A percentile compares a stretch with the other conserved stretches of the same genome.
Conservation (phyloP, 1,140 invertebrate species). For the Hylyphantes graminicola region DNA sequence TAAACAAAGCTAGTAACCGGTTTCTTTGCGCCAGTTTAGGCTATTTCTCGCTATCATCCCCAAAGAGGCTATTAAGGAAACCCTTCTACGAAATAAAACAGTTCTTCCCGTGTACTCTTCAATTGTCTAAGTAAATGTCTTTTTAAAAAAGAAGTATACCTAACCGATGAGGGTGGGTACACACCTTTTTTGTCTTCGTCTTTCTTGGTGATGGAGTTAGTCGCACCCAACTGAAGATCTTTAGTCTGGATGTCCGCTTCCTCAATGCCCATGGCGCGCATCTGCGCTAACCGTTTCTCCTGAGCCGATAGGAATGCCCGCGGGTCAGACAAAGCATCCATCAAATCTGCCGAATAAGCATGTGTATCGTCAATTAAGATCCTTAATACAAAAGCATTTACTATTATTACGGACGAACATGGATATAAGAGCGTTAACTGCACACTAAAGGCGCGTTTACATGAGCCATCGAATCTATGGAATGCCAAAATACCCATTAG, state of each 20-base stretch:
- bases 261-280: slow-evolving; percentile 94
- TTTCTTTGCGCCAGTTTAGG: too few relatives aligned
- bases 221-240: slow-evolving; percentile 64
- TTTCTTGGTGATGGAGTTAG: slow-evolving; percentile 65
- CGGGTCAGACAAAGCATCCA: slow-evolving; percentile 97
- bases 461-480: too few relatives aligned
- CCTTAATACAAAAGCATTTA: neutral
- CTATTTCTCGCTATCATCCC: too few relatives aligned
- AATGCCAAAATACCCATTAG: too few relatives aligned
- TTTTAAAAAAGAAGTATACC: neutral
- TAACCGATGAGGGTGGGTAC: neutral
- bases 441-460: too few relatives aligned
- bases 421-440: too few relatives aligned
- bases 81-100: too few relatives aligned
- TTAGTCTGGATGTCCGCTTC: slow-evolving; percentile 76
- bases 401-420: neutral
- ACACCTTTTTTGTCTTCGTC: slow-evolving; percentile 79
- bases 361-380: neutral
- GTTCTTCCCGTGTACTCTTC: neutral
- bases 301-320: slow-evolving; percentile 88
- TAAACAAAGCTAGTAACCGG: too few relatives aligned
- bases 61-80: too few relatives aligned
- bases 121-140: neutral
- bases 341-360: slow-evolving; percentile 79
- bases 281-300: slow-evolving; percentile 88